Conservation (phyloP, 1,140 invertebrate genomes). For the Aphelenchoides besseyi region DNA sequence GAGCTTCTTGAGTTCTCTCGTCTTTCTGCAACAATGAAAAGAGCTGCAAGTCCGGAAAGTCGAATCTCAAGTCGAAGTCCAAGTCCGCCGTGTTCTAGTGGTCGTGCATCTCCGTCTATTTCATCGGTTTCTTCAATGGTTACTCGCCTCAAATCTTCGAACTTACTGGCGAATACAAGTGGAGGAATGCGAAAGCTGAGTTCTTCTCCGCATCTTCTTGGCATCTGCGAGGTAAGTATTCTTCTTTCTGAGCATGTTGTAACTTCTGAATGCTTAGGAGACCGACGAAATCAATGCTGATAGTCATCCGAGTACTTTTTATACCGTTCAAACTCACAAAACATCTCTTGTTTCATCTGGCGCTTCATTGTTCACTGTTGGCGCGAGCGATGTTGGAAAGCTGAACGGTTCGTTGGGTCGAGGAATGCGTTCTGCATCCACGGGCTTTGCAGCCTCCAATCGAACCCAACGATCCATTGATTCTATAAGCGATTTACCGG, state of each 20-base stretch:
- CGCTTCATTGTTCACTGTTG: not conserved
- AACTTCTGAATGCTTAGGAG: slow-evolving; percentile 19
- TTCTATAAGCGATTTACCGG: not conserved
- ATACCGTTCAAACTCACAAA: slow-evolving; percentile 15
- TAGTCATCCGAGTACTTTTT: not conserved
- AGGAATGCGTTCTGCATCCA: slow-evolving; percentile 38
- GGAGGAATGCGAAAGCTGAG: slow-evolving; percentile 60
- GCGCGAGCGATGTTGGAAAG: slow-evolving; percentile 6
- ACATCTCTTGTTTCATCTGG: slow-evolving; percentile 15
- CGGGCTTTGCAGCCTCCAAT: slow-evolving; percentile 26
- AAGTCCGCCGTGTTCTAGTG: slow-evolving; percentile 47
- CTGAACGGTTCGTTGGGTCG: slow-evolving; percentile 6
- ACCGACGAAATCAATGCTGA: slow-evolving; percentile 35
- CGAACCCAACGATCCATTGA: slow-evolving; percentile 2
- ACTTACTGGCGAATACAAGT: slow-evolving; percentile 33
- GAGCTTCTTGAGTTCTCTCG: slow-evolving; percentile 58
- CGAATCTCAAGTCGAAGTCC: slow-evolving; percentile 43
- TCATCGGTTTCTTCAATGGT: slow-evolving; percentile 47
- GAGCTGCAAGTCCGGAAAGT: slow-evolving; percentile 44
- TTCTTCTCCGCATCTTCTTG: slow-evolving; percentile 57
- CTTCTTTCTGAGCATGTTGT: not conserved
- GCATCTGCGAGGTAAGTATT: slow-evolving; percentile 56
- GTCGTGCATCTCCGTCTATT: slow-evolving; percentile 45
- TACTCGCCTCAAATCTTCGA: slow-evolving; percentile 47
- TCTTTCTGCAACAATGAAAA: slow-evolving; percentile 37